Evolutionary conservation across 2,888 invertebrate genomes (phyloP), one percentile per base, ranked within the genome.

Genomic region (Temnothorax unifasciatus): DNA sequence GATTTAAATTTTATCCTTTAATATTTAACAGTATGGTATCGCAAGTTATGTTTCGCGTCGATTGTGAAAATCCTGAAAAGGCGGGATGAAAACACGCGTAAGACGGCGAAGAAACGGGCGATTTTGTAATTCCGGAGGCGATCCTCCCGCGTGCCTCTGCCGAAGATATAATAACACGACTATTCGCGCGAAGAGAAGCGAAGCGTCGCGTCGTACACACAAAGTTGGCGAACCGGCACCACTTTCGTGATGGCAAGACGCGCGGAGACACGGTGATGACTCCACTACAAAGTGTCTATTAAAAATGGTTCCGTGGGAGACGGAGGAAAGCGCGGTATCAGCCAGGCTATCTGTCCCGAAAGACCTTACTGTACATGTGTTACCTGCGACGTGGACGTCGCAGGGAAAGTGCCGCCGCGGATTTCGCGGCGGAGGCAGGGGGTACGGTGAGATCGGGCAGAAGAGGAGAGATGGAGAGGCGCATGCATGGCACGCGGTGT

Each of bases 401-500:
- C 83, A 75, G 92, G 90, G 92, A 92, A 92, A 92, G 92, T 92
- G 88, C 87, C 73, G 86, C 85, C 85, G 87, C 77, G 86, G 86
- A 74, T 79, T 85, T 85, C 89, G 85, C 87, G 86, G 74, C 89
- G 61, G 63, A 83, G 73, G 63, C 89, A 64, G 66, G 82, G 73
- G 66, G 52, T 73, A 86, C 59, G 73, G 85, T 85, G 88, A 74
- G 84, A 85, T 61, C 85, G 86, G 82, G 64, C 83, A 82, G 81
- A 76, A 71, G 86, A 84, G 77, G 85, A 41, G 57, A 69, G 71
- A 82, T 34, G 15, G 29, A 77, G 83, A 86, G 87, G 86, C 73
- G 88, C 84, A 74, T 82, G 83, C 88, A 87, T 89, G 92, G 83
- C 88, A 87, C 90, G 92, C 89, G 90, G 92, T 93, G 93, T 93